phyloP scores from a whole-genome alignment of 2,113 vertebrate species.

The Amphiprion ocellaris region DNA sequence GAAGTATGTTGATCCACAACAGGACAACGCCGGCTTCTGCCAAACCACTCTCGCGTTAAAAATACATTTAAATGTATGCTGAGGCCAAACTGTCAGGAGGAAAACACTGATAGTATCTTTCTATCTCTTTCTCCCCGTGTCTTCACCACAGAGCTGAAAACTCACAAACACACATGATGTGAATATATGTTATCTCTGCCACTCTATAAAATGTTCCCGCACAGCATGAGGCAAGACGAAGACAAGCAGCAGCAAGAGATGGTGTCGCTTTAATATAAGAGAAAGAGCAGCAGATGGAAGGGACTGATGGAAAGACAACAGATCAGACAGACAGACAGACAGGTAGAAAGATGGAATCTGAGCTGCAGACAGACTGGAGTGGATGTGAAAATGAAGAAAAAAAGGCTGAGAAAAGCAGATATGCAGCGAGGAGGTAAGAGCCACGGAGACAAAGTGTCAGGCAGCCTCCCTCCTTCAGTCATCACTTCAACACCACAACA shows the following conservation, averaged over 20 bases:
- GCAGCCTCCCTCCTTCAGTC: constrained; percentile 57
- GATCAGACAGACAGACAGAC: constrained; percentile 8
- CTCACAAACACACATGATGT: neutral
- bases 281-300: constrained; percentile 18
- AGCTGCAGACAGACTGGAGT: constrained; percentile 20
- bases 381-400: constrained; percentile 15
- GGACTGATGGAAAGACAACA: constrained; percentile 10
- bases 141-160: neutral
- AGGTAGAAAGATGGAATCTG: constrained; percentile 11
- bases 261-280: constrained; percentile 38
- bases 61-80: constrained; percentile 19
- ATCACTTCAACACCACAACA: constrained; percentile 67
- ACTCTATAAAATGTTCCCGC: constrained; percentile 32
- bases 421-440: constrained; percentile 45
- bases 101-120: constrained; percentile 31
- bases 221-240: constrained; percentile 4
- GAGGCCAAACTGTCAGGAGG: constrained; percentile 35
- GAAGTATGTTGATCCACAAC: neutral
- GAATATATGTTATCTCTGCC: neutral
- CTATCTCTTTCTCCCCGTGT: constrained; percentile 7
- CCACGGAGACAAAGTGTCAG: constrained; percentile 50
- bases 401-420: constrained; percentile 49
- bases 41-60: constrained; percentile 43
- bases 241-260: constrained; percentile 10
- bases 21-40: neutral